These are phyloP conservation scores for Tachyglossus aculeatus DNA, from an alignment of 2,797 vertebrate species.

Conservation along the genomic window DNA sequence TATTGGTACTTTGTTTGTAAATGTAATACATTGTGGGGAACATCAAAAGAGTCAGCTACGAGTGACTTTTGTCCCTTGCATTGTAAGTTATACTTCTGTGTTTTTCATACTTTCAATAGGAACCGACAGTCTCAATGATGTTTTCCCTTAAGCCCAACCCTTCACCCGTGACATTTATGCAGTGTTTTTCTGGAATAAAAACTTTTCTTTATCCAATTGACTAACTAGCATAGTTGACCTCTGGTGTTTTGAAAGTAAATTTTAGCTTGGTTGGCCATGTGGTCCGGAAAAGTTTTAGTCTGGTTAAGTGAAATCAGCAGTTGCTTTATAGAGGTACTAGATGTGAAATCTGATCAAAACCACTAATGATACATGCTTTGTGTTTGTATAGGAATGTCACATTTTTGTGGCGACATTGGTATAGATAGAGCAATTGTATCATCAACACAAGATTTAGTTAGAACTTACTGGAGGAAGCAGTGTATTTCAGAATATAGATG, in stretches of 20 bases:
- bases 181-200: neutral
- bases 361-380: conserved; percentile 64
- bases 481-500: too few relatives aligned
- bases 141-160: too few relatives aligned
- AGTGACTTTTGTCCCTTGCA: too few relatives aligned
- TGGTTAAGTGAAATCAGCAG: conserved; percentile 51
- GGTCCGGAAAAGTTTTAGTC: conserved; percentile 54
- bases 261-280: conserved; percentile 59
- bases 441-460: conserved; percentile 33
- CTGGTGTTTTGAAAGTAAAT: conserved; percentile 59
- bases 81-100: too few relatives aligned
- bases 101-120: too few relatives aligned
- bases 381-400: conserved; percentile 56
- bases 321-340: conserved; percentile 60
- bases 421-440: conserved; percentile 40
- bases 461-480: conserved; percentile 5
- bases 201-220: neutral
- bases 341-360: conserved; percentile 56
- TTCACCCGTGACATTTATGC: neutral
- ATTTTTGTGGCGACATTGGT: conserved; percentile 68
- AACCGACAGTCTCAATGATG: too few relatives aligned
- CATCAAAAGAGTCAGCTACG: too few relatives aligned
- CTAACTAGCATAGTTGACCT: neutral
- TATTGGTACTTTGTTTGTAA: too few relatives aligned
- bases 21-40: too few relatives aligned